Percentiles rank a stretch among this genome's conserved stretches.
Evolutionary conservation across 2,888 invertebrate genomes (phyloP).

Genomic region (Sycophila texana): DNA sequence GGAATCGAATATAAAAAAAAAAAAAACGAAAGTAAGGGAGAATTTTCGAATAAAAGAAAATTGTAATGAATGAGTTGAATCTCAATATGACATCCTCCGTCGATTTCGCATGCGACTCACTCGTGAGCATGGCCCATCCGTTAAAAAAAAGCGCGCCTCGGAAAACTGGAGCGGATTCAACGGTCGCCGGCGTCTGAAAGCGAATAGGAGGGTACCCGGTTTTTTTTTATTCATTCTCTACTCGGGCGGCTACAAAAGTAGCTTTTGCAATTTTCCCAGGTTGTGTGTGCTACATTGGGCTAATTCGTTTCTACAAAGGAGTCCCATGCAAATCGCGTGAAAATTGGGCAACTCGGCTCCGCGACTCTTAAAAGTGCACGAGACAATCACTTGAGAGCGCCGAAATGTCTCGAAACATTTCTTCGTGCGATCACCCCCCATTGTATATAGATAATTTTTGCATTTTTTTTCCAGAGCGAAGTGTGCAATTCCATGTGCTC

Average conservation of each 20-base stretch:
- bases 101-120: constrained; percentile 26
- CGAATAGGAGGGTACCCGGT: neutral
- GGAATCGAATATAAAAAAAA: neutral
- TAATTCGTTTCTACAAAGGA: constrained; percentile 45
- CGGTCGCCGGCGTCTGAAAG: constrained; percentile 58
- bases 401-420: constrained; percentile 7
- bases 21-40: constrained; percentile 1
- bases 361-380: constrained; percentile 53
- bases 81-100: constrained; percentile 6
- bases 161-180: constrained; percentile 69
- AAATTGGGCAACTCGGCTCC: constrained; percentile 57
- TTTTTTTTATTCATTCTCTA: constrained; percentile 15
- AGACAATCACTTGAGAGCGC: constrained; percentile 5
- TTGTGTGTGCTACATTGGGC: constrained; percentile 48
- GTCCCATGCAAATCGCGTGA: constrained; percentile 58
- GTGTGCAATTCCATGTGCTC: too few relatives aligned
- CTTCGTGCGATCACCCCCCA: too few relatives aligned
- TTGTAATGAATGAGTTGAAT: constrained; percentile 4
- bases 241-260: constrained; percentile 66
- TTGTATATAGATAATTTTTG: too few relatives aligned
- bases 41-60: constrained; percentile 14
- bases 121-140: neutral
- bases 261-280: constrained; percentile 73
- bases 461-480: too few relatives aligned
- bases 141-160: constrained; percentile 13